Evolutionary conservation across 2,888 invertebrate genomes (phyloP).

Genomic region (Parasteatoda lunata): DNA sequence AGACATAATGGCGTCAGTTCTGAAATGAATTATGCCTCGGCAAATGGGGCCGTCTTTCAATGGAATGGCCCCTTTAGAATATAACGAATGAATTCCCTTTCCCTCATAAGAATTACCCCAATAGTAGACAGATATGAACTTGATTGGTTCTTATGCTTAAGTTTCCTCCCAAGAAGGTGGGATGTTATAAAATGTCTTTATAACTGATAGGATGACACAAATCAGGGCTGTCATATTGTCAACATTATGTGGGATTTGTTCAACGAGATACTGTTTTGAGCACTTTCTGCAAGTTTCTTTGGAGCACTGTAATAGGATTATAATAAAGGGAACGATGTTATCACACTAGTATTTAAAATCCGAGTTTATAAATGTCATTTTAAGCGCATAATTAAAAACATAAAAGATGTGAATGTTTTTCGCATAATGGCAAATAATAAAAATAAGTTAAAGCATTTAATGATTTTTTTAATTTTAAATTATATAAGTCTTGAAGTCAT

Average conservation of each 20-base stretch:
- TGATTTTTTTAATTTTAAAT: too few relatives aligned
- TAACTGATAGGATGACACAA: constrained; percentile 50
- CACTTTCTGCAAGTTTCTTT: too few relatives aligned
- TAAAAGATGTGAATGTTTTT: too few relatives aligned
- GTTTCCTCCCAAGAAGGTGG: constrained; percentile 62
- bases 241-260: constrained; percentile 20
- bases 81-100: constrained; percentile 50
- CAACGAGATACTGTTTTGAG: too few relatives aligned
- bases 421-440: too few relatives aligned
- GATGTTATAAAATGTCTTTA: constrained; percentile 10
- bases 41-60: constrained; percentile 53
- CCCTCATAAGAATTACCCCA: constrained; percentile 36
- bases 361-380: too few relatives aligned
- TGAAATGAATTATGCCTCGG: constrained; percentile 31
- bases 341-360: too few relatives aligned
- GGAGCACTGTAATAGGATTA: too few relatives aligned
- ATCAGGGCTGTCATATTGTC: constrained; percentile 53
- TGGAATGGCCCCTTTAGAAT: constrained; percentile 40
- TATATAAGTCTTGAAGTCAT: too few relatives aligned
- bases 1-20: constrained; percentile 56
- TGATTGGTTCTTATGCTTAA: constrained; percentile 48
- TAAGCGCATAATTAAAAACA: too few relatives aligned
- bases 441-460: too few relatives aligned
- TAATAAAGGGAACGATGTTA: too few relatives aligned
- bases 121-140: constrained; percentile 33